Evolutionary conservation across 2,113 vertebrate species (phyloP), one percentile per base, ranked within the genome.

Genomic region (Burhinus bistriatus): DNA sequence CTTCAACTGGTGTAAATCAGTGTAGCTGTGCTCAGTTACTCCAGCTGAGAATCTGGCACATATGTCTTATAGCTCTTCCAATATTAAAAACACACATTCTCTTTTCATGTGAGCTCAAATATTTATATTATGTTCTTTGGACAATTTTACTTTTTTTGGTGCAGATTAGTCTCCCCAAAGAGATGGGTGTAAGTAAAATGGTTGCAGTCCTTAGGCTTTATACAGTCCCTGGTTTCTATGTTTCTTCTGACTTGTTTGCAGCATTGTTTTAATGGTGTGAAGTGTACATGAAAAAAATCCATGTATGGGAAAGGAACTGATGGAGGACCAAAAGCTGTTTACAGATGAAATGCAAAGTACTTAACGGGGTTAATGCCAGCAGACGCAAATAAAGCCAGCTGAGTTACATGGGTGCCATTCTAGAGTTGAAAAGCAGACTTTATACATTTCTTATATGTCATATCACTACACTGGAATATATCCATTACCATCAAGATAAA

Each of bases 1-100:
- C 77, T 89, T 89, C 93, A 95, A 81, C 87, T 91, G 78, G 73
- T 95, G 82, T 87, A 96, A 95, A 90, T 90, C 81, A 15, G 4
- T 21, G 21, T 82, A 72, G 69, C 58, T 80, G 19, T 45, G 42
- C 58, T 93, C 77, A 52, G 81, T 93, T 96, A 95, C 89, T 95
- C 87, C 89, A 94, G 87, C 87, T 94, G 94, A 95, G 93, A 95
- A 85, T 85, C 81, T 93, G 91, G 91, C 87, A 79, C 19, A 44
- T 42, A 6, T 2, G 5, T 42, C 58, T 87, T 94, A 77, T 2
- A 73, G 49, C 38, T 94, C 54, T 85, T 93, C 22, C 49, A 92
- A 15, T 89, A 95, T 90, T 93, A 82, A 95, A 97, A 92, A 13
- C 72, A 91, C 78, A 83, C 34, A 62, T 93, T 91, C 30, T 61